Percentiles rank a stretch among this genome's conserved stretches.
These are phyloP conservation scores for Synergus umbraculus DNA, from an alignment of 2,888 invertebrate genomes.

Conservation along the genomic window DNA sequence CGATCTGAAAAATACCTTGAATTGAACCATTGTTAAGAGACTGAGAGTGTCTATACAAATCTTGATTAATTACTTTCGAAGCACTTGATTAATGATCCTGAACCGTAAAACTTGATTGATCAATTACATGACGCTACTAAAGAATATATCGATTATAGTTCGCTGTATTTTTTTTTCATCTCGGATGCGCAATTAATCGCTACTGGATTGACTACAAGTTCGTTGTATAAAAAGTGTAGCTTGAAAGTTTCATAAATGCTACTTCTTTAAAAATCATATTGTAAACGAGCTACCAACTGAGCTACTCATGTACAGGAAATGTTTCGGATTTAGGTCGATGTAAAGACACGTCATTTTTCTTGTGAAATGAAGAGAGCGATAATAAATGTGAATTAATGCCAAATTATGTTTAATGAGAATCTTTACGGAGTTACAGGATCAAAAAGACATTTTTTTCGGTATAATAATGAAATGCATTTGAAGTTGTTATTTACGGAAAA, in stretches of 20 bases:
- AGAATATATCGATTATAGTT: slow-evolving; percentile 9
- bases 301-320: not conserved
- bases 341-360: not conserved
- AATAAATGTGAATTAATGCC: not conserved
- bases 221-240: not conserved
- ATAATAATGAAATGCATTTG: too few relatives aligned
- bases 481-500: too few relatives aligned
- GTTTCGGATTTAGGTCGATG: not conserved
- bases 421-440: not conserved
- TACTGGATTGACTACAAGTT: not conserved
- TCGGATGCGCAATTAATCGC: not conserved
- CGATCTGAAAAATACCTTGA: not conserved
- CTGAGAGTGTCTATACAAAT: not conserved
- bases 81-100: slow-evolving; percentile 6
- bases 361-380: slow-evolving; percentile 2
- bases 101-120: slow-evolving; percentile 12
- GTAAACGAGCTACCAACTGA: not conserved
- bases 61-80: slow-evolving; percentile 5
- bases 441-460: not conserved
- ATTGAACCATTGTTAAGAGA: not conserved
- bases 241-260: not conserved
- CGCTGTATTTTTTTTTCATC: not conserved
- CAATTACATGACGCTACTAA: not conserved
- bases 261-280: not conserved
- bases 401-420: not conserved